A percentile compares a stretch with the other conserved stretches of the same genome.
Evolutionary conservation across 2,113 vertebrate species (phyloP).

Genomic region (Porphyrio hochstetteri): DNA sequence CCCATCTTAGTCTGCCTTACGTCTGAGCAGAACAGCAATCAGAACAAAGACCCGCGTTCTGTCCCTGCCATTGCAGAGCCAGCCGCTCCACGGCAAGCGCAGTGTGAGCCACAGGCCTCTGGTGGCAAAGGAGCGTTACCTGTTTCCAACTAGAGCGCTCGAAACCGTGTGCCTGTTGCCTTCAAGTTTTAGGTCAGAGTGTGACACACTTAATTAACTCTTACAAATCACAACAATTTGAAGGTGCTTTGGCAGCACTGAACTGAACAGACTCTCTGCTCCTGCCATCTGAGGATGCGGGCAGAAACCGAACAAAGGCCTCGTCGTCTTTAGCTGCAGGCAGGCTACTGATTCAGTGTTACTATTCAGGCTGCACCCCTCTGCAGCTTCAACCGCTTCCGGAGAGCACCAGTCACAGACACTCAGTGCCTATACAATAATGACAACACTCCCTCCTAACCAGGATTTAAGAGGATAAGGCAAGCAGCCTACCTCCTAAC

Average conservation of each 20-base stretch:
- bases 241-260: not conserved
- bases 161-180: too few relatives aligned
- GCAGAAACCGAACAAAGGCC: not conserved
- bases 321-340: not conserved
- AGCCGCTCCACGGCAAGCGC: not conserved
- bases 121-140: not conserved
- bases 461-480: not conserved
- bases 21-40: not conserved
- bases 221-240: not conserved
- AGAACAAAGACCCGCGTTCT: not conserved
- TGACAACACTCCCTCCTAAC: not conserved
- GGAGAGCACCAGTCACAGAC: not conserved
- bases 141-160: not conserved
- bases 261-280: not conserved
- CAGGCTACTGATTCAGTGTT: not conserved
- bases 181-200: not conserved
- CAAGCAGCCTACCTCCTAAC: not conserved
- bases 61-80: not conserved
- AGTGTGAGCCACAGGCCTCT: not conserved
- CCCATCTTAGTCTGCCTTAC: not conserved
- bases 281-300: not conserved
- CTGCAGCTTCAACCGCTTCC: not conserved
- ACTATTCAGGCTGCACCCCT: not conserved
- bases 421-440: not conserved
- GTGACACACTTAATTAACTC: not conserved